These are phyloP conservation scores for Atrichornis clamosus DNA, from an alignment of 2,113 vertebrate species.

Conservation along the genomic window DNA sequence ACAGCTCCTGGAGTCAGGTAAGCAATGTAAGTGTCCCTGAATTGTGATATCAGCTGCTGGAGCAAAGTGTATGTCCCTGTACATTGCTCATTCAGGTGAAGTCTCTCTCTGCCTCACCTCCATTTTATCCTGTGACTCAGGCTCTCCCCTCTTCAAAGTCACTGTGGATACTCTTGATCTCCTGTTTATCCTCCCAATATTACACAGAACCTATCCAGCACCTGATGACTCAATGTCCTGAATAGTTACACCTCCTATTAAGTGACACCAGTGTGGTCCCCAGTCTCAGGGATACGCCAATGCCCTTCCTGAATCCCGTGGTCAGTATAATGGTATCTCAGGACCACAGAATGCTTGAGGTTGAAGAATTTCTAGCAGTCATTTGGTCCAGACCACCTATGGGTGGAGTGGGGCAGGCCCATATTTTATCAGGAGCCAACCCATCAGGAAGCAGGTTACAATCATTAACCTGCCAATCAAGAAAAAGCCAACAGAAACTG, in stretches of 20 bases:
- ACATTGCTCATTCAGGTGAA: not conserved
- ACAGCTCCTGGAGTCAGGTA: not conserved
- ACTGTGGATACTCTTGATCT: not conserved
- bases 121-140: not conserved
- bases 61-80: not conserved
- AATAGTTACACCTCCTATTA: not conserved
- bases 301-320: not conserved
- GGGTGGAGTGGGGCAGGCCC: fast-evolving
- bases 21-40: not conserved
- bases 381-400: not conserved
- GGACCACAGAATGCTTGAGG: not conserved
- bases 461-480: not conserved
- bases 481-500: not conserved
- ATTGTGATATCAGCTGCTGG: not conserved
- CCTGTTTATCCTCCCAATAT: not conserved
- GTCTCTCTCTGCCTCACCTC: not conserved
- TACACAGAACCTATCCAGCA: not conserved
- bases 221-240: not conserved
- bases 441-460: not conserved
- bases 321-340: not conserved
- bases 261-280: not conserved
- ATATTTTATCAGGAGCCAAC: not conserved
- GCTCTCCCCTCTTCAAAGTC: not conserved
- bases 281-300: not conserved
- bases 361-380: not conserved